phyloP scores from a whole-genome alignment of 2,797 vertebrate genomes.

The Sebastes umbrosus region DNA sequence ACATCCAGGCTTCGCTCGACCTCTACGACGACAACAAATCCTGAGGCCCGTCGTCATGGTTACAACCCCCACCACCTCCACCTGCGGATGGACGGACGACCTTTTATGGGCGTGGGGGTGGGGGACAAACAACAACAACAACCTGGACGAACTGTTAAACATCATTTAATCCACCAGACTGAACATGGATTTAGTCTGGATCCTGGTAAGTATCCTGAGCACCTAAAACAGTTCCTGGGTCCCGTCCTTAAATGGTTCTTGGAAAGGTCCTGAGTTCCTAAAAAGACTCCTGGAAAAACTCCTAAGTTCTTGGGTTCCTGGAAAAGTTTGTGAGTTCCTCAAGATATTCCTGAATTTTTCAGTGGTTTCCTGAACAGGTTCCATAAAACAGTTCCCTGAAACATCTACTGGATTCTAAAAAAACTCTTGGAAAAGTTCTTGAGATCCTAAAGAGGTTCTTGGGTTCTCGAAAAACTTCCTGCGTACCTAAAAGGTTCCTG shows the following conservation, averaged over 20 bases:
- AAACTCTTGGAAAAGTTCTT: not conserved
- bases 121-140: no score
- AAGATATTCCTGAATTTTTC: not conserved
- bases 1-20: slow-evolving; percentile 92
- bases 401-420: no score
- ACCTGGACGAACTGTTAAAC: slow-evolving; percentile 11
- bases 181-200: not conserved
- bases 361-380: not conserved
- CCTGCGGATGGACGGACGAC: not conserved
- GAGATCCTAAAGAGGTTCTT: not conserved
- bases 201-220: not conserved
- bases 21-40: slow-evolving; percentile 97
- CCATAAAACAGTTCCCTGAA: no score
- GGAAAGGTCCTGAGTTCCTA: not conserved
- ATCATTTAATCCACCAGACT: slow-evolving; percentile 33
- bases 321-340: not conserved
- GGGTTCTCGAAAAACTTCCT: not conserved
- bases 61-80: slow-evolving; percentile 37
- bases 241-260: not conserved
- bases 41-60: slow-evolving; percentile 74
- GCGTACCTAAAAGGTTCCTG: not conserved
- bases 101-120: no score
- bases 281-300: not conserved
- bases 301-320: not conserved
- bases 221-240: not conserved